Percentiles rank a stretch among this genome's conserved stretches.
These are phyloP conservation scores for Heterotis niloticus DNA, from an alignment of 2,113 vertebrate genomes.

Conservation along the genomic window DNA sequence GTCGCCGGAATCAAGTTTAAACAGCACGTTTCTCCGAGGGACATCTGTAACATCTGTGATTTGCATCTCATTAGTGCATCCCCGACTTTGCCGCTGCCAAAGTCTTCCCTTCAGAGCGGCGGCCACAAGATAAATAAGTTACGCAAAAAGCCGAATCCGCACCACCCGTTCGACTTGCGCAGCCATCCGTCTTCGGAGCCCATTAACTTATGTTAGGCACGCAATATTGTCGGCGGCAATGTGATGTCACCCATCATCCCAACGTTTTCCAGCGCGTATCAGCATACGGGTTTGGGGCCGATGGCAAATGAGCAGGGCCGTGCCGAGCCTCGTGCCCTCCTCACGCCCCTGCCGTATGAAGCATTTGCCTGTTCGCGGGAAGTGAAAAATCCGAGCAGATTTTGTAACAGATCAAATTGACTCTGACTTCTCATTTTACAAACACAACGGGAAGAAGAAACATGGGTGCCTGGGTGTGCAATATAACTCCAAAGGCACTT, in stretches of 20 bases:
- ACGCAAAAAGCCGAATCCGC: background rate
- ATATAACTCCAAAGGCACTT: too few relatives aligned
- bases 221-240: background rate
- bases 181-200: background rate
- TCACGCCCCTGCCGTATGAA: too few relatives aligned
- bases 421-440: too few relatives aligned
- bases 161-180: background rate
- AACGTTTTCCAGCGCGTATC: background rate
- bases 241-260: background rate
- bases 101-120: too few relatives aligned
- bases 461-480: too few relatives aligned
- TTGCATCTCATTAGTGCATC: slow-evolving; percentile 5
- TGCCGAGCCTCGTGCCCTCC: too few relatives aligned
- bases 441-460: too few relatives aligned
- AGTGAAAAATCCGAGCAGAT: too few relatives aligned
- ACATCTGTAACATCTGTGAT: slow-evolving; percentile 19
- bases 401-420: too few relatives aligned
- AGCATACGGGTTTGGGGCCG: too few relatives aligned
- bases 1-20: background rate
- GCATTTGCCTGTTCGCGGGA: too few relatives aligned
- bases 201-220: background rate
- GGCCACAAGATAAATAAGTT: background rate
- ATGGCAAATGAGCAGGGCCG: too few relatives aligned
- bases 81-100: background rate
- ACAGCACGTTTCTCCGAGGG: background rate